Conservation (phyloP, 2,888 invertebrate species). For the Osmoderma eremita region DNA sequence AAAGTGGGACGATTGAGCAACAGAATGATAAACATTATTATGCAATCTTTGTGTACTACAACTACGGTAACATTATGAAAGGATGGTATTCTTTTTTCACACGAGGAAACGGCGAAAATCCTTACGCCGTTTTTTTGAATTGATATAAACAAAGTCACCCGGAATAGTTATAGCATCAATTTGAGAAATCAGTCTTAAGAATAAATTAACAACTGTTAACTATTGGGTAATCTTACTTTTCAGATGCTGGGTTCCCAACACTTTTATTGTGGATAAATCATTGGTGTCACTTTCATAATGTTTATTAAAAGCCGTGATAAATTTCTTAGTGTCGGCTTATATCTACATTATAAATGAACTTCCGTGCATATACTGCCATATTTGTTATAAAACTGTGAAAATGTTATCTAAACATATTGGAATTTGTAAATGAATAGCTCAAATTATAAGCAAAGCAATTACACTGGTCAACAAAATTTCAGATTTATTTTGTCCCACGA, state of each 20-base stretch:
- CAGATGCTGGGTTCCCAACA: not conserved
- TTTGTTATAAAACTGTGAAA: too few species aligned
- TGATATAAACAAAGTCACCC: not conserved
- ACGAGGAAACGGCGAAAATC: constrained; percentile 1
- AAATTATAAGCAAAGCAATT: too few species aligned
- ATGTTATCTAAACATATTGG: too few species aligned
- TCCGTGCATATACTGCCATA: too few species aligned
- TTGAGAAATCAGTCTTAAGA: not conserved
- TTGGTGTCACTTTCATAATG: constrained; percentile 19
- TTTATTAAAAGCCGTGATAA: not conserved
- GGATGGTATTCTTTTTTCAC: not conserved
- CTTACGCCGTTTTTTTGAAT: constrained; percentile 4
- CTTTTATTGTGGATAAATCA: not conserved
- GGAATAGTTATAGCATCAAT: not conserved
- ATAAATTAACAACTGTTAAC: constrained; percentile 1
- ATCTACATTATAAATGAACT: constrained; percentile 4
- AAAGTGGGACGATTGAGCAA: constrained; percentile 32
- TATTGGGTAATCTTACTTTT: constrained; percentile 9
- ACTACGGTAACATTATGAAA: not conserved
- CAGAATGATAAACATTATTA: constrained; percentile 28
- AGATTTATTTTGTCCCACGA: too few species aligned
- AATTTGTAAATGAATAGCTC: too few species aligned
- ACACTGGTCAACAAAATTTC: too few species aligned
- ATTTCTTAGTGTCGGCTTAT: constrained; percentile 1
- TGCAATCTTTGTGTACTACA: constrained; percentile 19